phyloP scores from a whole-genome alignment of 2,888 invertebrate genomes.

The Aphelenchoides bicaudatus region DNA sequence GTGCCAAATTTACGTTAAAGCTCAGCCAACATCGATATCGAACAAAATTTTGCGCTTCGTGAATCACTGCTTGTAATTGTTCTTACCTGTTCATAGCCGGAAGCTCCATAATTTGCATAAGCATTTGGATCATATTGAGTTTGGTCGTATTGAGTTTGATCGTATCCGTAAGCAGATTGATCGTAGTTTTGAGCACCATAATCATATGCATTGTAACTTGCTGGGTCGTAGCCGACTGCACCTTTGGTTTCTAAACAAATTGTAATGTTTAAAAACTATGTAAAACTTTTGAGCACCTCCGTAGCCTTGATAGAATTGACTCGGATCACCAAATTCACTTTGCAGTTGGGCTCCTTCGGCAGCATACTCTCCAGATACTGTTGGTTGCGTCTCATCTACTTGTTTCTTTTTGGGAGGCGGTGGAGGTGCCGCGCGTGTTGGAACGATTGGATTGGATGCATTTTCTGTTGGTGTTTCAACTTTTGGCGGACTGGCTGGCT shows the following conservation, averaged over 20 bases:
- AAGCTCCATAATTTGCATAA: constrained; percentile 18
- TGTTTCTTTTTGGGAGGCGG: constrained; percentile 27
- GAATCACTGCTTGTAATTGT: too few relatives aligned
- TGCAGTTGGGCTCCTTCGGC: constrained; percentile 1
- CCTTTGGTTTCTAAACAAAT: constrained; percentile 1
- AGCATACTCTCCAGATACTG: constrained; percentile 6
- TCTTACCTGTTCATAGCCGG: too few relatives aligned
- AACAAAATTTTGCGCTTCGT: too few relatives aligned
- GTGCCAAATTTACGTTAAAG: too few relatives aligned
- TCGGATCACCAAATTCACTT: constrained; percentile 14
- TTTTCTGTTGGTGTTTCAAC: neutral
- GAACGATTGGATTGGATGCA: neutral
- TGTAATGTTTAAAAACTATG: neutral
- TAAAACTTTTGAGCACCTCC: too few relatives aligned
- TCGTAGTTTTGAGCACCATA: constrained; percentile 2
- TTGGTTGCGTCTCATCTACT: neutral
- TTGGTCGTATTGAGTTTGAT: neutral
- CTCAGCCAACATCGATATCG: too few relatives aligned
- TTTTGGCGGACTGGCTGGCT: too few relatives aligned
- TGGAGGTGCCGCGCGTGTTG: constrained; percentile 25
- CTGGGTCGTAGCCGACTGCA: constrained; percentile 7
- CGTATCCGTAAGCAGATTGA: constrained; percentile 16
- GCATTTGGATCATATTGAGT: constrained; percentile 19
- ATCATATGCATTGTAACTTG: neutral
- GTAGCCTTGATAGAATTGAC: constrained; percentile 8